A percentile compares a stretch with the other conserved stretches of the same genome.
These are phyloP conservation scores for Mormyrops boulengeri DNA, from an alignment of 2,797 vertebrate genomes.

Conservation along the genomic window DNA sequence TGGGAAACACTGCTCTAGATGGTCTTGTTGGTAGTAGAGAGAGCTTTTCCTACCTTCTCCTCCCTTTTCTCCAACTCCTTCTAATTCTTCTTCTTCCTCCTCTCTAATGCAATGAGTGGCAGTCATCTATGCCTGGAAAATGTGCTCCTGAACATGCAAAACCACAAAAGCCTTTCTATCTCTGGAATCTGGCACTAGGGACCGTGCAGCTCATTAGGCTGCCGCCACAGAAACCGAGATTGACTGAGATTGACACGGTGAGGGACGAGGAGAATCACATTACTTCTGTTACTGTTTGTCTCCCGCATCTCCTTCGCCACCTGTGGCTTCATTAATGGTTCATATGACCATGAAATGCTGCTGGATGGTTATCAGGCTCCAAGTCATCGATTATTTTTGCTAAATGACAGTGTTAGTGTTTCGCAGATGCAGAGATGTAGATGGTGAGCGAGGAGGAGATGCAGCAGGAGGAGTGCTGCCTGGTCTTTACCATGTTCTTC, in stretches of 20 bases:
- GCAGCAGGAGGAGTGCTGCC: neutral
- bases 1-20: neutral
- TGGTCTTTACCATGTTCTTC: neutral
- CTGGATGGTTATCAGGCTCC: neutral
- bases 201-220: neutral
- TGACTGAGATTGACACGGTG: neutral
- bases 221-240: neutral
- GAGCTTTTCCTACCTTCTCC: neutral
- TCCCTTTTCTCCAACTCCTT: neutral
- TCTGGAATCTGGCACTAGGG: neutral
- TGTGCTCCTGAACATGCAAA: neutral
- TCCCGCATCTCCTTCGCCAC: neutral
- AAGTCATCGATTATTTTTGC: neutral
- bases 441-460: neutral
- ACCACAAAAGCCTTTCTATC: slow-evolving; percentile 11
- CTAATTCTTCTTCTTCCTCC: neutral
- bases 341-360: neutral
- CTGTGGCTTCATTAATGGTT: neutral
- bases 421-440: neutral
- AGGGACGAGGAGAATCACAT: neutral
- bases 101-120: neutral
- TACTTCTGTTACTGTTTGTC: neutral
- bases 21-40: neutral
- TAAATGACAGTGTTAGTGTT: neutral
- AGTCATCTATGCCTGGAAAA: neutral